phyloP scores from a whole-genome alignment of 2,888 invertebrate species.

The Cephus sareptanus region DNA sequence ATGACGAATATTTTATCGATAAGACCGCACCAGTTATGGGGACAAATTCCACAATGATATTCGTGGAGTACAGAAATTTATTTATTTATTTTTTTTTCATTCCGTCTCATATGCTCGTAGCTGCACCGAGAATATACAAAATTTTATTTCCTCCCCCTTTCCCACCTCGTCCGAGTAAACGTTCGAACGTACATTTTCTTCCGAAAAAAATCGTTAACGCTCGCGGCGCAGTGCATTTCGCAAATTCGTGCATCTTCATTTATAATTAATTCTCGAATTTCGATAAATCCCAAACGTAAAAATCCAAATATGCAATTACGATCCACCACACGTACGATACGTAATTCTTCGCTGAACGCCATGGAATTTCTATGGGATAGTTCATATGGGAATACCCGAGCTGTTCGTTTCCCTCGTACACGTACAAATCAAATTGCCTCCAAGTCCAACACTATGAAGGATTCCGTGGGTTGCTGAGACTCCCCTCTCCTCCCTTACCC shows the following conservation, averaged over 20 bases:
- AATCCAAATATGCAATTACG: not conserved
- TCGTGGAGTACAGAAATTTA: not conserved
- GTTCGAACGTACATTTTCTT: too few species aligned
- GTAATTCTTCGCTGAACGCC: not conserved
- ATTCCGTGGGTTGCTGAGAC: not conserved
- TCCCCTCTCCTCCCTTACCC: not conserved
- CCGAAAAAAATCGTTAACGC: not conserved
- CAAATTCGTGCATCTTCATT: too few species aligned
- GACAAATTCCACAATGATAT: slow-evolving; percentile 31
- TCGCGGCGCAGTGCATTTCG: too few species aligned
- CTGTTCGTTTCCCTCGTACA: not conserved
- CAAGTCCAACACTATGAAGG: too few species aligned
- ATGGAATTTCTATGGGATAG: not conserved
- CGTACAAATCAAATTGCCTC: not conserved
- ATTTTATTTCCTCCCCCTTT: slow-evolving; percentile 12
- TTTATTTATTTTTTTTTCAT: not conserved
- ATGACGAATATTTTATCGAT: slow-evolving; percentile 37
- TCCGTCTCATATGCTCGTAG: not conserved
- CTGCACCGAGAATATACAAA: not conserved
- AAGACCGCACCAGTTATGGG: slow-evolving; percentile 32
- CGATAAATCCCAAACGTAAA: not conserved
- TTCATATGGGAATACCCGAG: not conserved
- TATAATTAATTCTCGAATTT: too few species aligned
- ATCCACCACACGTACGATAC: not conserved
- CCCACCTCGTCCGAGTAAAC: not conserved